phyloP scores from a whole-genome alignment of 2,888 invertebrate species.

The Aleiodes testaceus region DNA sequence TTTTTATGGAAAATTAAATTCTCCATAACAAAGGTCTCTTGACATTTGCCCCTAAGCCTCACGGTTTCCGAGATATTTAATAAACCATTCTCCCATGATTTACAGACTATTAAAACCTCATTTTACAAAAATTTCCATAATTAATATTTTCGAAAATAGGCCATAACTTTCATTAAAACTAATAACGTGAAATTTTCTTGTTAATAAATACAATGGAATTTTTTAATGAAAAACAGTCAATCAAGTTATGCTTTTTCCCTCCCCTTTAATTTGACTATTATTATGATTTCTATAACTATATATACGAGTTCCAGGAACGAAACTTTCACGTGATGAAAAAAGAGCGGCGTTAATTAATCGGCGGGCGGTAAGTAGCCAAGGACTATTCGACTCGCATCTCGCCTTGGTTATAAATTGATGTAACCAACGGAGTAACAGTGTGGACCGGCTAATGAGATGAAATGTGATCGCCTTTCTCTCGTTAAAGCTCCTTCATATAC shows the following conservation, averaged over 20 bases:
- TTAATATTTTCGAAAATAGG: too few species aligned
- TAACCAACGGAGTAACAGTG: constrained; percentile 56
- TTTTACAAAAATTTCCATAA: too few species aligned
- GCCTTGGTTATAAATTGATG: constrained; percentile 67
- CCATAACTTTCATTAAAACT: background rate
- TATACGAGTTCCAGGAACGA: constrained; percentile 51
- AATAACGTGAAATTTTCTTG: background rate
- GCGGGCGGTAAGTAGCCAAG: constrained; percentile 50
- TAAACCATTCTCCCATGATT: too few species aligned
- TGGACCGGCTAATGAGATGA: constrained; percentile 68
- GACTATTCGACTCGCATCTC: constrained; percentile 54
- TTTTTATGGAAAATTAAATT: too few species aligned
- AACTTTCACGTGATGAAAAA: constrained; percentile 60
- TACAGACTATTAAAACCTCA: too few species aligned
- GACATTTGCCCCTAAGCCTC: too few species aligned
- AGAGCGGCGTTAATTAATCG: constrained; percentile 60
- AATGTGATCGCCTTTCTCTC: constrained; percentile 72
- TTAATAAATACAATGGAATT: constrained; percentile 4
- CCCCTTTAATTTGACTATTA: background rate
- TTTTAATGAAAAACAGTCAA: background rate
- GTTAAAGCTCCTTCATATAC: constrained; percentile 60
- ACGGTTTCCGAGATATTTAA: too few species aligned
- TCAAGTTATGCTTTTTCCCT: constrained; percentile 10
- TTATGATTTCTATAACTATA: constrained; percentile 29
- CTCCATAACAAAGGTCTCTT: too few species aligned